Percentiles rank a stretch among this genome's conserved stretches.
These are phyloP conservation scores for Sebastes jordani DNA, from an alignment of 2,797 vertebrate species.

Conservation along the genomic window DNA sequence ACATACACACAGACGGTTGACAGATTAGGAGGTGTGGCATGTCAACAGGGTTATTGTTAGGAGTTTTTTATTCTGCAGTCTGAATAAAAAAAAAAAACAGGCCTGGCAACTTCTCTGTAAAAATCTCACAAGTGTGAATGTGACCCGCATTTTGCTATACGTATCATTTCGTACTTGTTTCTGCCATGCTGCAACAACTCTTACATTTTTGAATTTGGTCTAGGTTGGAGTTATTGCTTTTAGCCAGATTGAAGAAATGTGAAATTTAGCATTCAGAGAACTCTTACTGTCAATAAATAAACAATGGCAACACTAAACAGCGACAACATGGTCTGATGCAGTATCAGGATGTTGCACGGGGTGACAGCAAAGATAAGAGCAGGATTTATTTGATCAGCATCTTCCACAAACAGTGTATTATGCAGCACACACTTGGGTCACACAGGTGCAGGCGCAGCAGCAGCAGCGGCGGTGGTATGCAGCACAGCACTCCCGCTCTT, in stretches of 20 bases:
- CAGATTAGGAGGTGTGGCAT: constrained; percentile 47
- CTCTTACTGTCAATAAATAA: not conserved
- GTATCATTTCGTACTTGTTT: not conserved
- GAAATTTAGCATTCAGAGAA: not conserved
- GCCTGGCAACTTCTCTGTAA: constrained; percentile 11
- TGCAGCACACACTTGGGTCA: not conserved
- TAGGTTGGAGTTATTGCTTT: not conserved
- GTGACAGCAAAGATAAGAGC: constrained; percentile 45
- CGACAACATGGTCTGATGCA: not conserved
- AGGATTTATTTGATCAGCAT: constrained; percentile 44
- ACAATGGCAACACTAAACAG: not conserved
- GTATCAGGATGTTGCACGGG: constrained; percentile 11
- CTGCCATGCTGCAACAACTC: not conserved
- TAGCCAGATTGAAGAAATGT: not conserved
- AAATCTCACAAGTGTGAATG: constrained; percentile 10
- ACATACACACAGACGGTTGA: constrained; percentile 32
- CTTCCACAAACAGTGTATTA: constrained; percentile 17
- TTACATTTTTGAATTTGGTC: not conserved
- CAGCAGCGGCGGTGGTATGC: constrained; percentile 23
- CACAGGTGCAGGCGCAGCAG: not conserved
- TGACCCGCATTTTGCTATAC: not conserved
- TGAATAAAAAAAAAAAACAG: constrained; percentile 17
- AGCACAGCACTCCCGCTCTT: constrained; percentile 26
- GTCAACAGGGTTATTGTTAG: constrained; percentile 63
- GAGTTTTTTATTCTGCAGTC: constrained; percentile 22